Evolutionary conservation across 2,888 invertebrate species (phyloP), one percentile per base, ranked within the genome.

Genomic region (Drosophila yooni): DNA sequence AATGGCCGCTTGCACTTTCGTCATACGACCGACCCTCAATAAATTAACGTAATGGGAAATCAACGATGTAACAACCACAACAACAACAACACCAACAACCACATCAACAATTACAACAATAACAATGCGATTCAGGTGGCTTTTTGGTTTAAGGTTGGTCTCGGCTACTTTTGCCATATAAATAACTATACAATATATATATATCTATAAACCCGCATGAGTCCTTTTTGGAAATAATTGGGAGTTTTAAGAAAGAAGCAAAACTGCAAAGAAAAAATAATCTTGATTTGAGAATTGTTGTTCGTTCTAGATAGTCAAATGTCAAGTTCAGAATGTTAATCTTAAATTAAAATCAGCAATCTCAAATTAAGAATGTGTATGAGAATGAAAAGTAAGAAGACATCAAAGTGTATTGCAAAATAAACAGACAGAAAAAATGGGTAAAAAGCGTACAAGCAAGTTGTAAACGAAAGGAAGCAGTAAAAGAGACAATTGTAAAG

Each of bases 131-230:
- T 43, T 63, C 79, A 97, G 97, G 97, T 97, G 95, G 97, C 97
- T 94, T 96, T 96, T 95, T 97, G 97, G 97, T 97, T 96, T 95
- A 96, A 97, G 97, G 97, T 97, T 97, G 95, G 97, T 96, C 94
- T 81, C 82, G 84, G 81, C 66, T 88, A 15, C 36, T 65, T 67
- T 64, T 65, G 21, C 31, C 52, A n/a, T 25, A 36, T 48, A 50
- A 15, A 51, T 48, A 18, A 8, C 46, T 31, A 58, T 43, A 52
- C 13, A n/a, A 52, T 34, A 13, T 36, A 52, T 34, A 13, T 36
- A 21, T 31, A 5, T 31, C 3, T 38, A 29, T 31, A 25, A 43
- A 8, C 31, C 53, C 8, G 62, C 62, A 62, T 62, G 62, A 27
- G 3, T 33, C 18, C 40, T 10, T n/a, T 3, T 13, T 15, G 21